A percentile compares a stretch with the other conserved stretches of the same genome.
Conservation (phyloP, 2,888 invertebrate species). For the Acanthacorydalis orientalis region DNA sequence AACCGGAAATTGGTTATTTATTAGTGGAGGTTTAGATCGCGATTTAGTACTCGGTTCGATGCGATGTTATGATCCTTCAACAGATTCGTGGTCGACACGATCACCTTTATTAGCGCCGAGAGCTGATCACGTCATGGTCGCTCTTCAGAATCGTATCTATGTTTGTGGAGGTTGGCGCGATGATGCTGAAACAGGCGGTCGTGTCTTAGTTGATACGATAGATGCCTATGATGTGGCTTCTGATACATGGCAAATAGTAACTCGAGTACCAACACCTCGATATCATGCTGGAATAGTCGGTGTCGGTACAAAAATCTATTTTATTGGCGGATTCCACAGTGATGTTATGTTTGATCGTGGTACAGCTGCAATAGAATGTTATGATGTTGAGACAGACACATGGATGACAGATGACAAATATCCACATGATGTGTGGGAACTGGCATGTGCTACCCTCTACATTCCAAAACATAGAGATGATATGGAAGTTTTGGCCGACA, state of each 20-base stretch:
- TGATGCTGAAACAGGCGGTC: slow-evolving; percentile 29
- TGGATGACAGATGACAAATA: slow-evolving; percentile 47
- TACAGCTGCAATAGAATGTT: slow-evolving; percentile 47
- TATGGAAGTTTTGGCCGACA: slow-evolving; percentile 26
- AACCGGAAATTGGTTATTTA: slow-evolving; percentile 25
- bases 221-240: slow-evolving; percentile 42
- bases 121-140: slow-evolving; percentile 47
- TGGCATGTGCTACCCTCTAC: slow-evolving; percentile 46
- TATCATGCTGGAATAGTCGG: slow-evolving; percentile 51
- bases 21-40: slow-evolving; percentile 38
- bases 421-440: slow-evolving; percentile 55
- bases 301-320: slow-evolving; percentile 40
- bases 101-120: slow-evolving; percentile 38
- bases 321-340: slow-evolving; percentile 51
- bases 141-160: slow-evolving; percentile 36
- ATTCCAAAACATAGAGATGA: slow-evolving; percentile 40
- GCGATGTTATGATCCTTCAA: slow-evolving; percentile 31
- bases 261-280: slow-evolving; percentile 44
- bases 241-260: slow-evolving; percentile 41
- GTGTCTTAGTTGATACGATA: slow-evolving; percentile 40
- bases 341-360: slow-evolving; percentile 49
- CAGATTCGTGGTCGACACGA: slow-evolving; percentile 34
- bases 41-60: slow-evolving; percentile 31
- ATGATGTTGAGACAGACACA: slow-evolving; percentile 37
- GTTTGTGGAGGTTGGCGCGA: slow-evolving; percentile 51